phyloP scores from a whole-genome alignment of 2,888 invertebrate species.

The Choristoneura rosaceana region DNA sequence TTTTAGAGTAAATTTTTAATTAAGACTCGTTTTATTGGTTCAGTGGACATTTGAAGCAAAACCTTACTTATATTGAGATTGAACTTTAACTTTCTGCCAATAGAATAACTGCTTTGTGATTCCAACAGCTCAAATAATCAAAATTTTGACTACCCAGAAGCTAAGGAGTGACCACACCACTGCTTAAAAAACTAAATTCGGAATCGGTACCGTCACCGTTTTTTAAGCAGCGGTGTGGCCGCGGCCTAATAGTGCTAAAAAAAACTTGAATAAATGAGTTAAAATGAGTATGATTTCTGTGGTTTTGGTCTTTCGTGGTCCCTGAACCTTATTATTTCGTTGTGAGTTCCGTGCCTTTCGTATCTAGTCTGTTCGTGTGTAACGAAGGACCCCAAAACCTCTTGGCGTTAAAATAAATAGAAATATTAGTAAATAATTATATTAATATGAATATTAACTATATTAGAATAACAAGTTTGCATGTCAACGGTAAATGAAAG shows the following conservation, averaged over 20 bases:
- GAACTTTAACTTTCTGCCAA: neutral
- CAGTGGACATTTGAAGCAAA: constrained; percentile 16
- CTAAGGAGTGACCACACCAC: no score
- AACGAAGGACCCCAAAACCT: constrained; percentile 60
- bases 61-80: neutral
- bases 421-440: constrained; percentile 35
- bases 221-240: no score
- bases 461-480: constrained; percentile 25
- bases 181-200: no score
- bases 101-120: no score
- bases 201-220: no score
- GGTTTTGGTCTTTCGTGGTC: constrained; percentile 41
- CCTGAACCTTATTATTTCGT: constrained; percentile 51
- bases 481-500: neutral
- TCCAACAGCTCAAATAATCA: no score
- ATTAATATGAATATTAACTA: constrained; percentile 17
- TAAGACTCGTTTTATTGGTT: constrained; percentile 36
- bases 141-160: no score
- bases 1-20: constrained; percentile 30
- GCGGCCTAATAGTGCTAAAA: no score
- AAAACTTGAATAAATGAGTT: no score
- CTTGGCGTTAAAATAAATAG: constrained; percentile 60
- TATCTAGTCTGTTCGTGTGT: constrained; percentile 68
- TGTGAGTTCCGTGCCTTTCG: constrained; percentile 70
- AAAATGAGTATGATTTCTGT: neutral